Percentiles rank a stretch among this genome's conserved stretches.
Evolutionary conservation across 2,113 vertebrate species (phyloP).

Genomic region (Athene noctua): DNA sequence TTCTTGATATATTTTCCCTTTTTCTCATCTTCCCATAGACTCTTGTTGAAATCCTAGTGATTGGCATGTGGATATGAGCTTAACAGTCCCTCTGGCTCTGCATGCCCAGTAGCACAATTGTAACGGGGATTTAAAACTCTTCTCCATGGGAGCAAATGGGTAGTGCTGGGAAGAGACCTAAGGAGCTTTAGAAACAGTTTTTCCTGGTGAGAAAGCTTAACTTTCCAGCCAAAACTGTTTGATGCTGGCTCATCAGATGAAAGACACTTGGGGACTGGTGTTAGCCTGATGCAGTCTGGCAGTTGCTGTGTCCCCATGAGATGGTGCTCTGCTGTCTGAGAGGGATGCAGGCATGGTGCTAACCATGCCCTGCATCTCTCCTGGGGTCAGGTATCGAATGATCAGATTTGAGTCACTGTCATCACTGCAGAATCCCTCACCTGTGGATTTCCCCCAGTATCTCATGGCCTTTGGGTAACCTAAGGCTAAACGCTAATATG

Average conservation of each 20-base stretch:
- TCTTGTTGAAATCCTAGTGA: not conserved
- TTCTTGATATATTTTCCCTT: not conserved
- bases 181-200: not conserved
- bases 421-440: not conserved
- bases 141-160: not conserved
- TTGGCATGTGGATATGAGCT: not conserved
- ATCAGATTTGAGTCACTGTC: not conserved
- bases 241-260: not conserved
- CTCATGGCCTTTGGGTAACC: accelerated
- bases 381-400: not conserved
- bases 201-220: not conserved
- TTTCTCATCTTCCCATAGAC: not conserved
- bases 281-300: not conserved
- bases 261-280: not conserved
- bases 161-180: not conserved
- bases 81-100: not conserved
- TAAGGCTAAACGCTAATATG: accelerated
- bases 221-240: not conserved
- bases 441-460: not conserved
- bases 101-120: not conserved
- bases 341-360: not conserved
- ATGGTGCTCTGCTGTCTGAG: not conserved
- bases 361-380: not conserved
- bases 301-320: not conserved
- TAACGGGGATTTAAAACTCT: not conserved